Percentiles rank a stretch among this genome's conserved stretches.
Conservation (phyloP, 2,797 vertebrate genomes). For the Diplodus puntazzo region DNA sequence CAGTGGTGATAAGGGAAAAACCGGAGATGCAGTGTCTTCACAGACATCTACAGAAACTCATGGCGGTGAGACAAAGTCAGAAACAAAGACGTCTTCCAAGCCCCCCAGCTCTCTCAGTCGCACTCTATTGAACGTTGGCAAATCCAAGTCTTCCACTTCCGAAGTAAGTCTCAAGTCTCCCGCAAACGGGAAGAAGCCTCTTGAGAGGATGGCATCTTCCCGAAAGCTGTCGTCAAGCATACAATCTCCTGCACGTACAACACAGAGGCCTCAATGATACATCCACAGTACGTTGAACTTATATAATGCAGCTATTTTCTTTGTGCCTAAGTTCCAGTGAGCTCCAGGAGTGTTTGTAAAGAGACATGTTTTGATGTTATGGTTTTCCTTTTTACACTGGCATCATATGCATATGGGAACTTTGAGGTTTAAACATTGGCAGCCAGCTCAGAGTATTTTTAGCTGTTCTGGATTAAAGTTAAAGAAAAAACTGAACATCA, state of each 20-base stretch:
- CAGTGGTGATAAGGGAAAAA: slow-evolving; percentile 65
- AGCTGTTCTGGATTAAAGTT: slow-evolving; percentile 5
- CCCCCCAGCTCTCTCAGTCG: slow-evolving; percentile 88
- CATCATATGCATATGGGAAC: slow-evolving; percentile 7
- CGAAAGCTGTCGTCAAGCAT: slow-evolving; percentile 92
- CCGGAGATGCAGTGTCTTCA: slow-evolving; percentile 51
- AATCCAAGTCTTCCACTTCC: slow-evolving; percentile 93
- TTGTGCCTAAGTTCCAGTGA: slow-evolving; percentile 89
- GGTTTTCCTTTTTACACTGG: slow-evolving; percentile 42
- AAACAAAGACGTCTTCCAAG: slow-evolving; percentile 86
- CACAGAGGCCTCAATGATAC: slow-evolving; percentile 92
- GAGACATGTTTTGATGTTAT: slow-evolving; percentile 54
- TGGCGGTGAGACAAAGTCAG: slow-evolving; percentile 70
- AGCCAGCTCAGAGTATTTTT: slow-evolving; percentile 22
- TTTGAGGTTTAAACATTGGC: slow-evolving; percentile 41
- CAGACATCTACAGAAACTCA: slow-evolving; percentile 75
- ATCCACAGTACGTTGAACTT: slow-evolving; percentile 78
- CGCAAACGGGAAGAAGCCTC: slow-evolving; percentile 88
- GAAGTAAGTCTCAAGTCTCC: slow-evolving; percentile 87
- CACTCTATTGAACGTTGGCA: slow-evolving; percentile 90
- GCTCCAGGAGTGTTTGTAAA: slow-evolving; percentile 51
- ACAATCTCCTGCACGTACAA: slow-evolving; percentile 92
- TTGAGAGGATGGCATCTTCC: slow-evolving; percentile 87
- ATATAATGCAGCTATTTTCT: slow-evolving; percentile 90
- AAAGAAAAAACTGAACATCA: not conserved